A percentile compares a stretch with the other conserved stretches of the same genome.
phyloP scores from a whole-genome alignment of 2,888 invertebrate genomes.

The Sclerodermus sp. region DNA sequence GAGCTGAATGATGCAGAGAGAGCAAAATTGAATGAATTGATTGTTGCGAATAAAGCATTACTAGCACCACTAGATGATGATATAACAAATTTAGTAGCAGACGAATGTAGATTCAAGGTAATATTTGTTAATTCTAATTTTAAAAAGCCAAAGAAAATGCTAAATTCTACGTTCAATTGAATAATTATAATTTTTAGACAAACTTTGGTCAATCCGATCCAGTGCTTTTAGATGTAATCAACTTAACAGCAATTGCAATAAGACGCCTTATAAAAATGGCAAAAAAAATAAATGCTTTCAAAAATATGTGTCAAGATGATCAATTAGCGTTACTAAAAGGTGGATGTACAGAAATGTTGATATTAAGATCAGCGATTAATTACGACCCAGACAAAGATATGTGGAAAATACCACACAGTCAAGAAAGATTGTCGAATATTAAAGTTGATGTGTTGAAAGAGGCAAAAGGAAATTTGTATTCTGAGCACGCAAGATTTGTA shows the following conservation, averaged over 20 bases:
- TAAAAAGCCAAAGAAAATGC: too few species aligned
- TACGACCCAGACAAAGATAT: conserved; percentile 87
- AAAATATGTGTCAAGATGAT: conserved; percentile 92
- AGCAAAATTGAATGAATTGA: conserved; percentile 80
- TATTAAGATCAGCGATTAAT: conserved; percentile 87
- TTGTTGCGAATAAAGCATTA: conserved; percentile 83
- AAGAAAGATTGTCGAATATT: conserved; percentile 75
- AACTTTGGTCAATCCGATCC: conserved; percentile 62
- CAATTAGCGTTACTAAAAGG: conserved; percentile 88
- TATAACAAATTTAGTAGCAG: conserved; percentile 69
- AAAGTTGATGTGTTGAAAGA: conserved; percentile 88
- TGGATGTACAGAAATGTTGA: conserved; percentile 95
- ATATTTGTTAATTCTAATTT: conserved; percentile 47
- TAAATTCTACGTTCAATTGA: too few species aligned
- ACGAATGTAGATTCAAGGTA: conserved; percentile 66
- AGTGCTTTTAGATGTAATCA: conserved; percentile 79
- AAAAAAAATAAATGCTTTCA: conserved; percentile 85
- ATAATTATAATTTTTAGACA: conserved; percentile 33
- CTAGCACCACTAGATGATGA: conserved; percentile 84
- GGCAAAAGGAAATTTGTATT: conserved; percentile 86
- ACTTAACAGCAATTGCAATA: conserved; percentile 90
- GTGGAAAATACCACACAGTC: conserved; percentile 88
- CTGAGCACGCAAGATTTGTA: conserved; percentile 82
- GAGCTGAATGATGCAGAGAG: conserved; percentile 81
- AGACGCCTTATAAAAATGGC: conserved; percentile 83